phyloP scores from a whole-genome alignment of 2,113 vertebrate genomes.

The Dolichallabes microphthalmus region DNA sequence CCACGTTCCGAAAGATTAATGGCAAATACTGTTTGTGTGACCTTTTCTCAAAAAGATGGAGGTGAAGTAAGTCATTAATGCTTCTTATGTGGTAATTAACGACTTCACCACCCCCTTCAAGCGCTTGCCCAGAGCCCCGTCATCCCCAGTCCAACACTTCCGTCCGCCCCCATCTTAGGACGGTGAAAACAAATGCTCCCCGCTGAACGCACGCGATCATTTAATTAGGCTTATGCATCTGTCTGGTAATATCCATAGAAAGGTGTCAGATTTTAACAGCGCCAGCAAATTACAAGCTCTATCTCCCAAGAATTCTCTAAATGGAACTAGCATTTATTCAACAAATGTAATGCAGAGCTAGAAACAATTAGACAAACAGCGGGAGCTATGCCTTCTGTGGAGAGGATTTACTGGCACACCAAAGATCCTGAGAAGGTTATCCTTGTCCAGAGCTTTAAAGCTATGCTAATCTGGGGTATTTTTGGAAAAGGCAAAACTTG shows the following conservation, averaged over 20 bases:
- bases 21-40: constrained; percentile 90
- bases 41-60: constrained; percentile 93
- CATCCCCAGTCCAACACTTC: constrained; percentile 25
- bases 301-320: constrained; percentile 46
- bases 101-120: constrained; percentile 52
- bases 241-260: constrained; percentile 86
- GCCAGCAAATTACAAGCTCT: constrained; percentile 82
- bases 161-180: constrained; percentile 11
- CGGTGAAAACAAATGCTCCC: constrained; percentile 74
- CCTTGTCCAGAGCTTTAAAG: constrained; percentile 47
- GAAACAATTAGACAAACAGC: constrained; percentile 82
- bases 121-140: constrained; percentile 30
- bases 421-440: constrained; percentile 46
- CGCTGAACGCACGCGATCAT: constrained; percentile 88
- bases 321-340: constrained; percentile 36
- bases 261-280: constrained; percentile 90
- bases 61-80: constrained; percentile 94
- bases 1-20: constrained; percentile 93
- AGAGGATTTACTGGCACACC: constrained; percentile 45
- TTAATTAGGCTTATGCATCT: constrained; percentile 91
- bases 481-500: constrained; percentile 21
- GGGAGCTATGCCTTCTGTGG: constrained; percentile 8
- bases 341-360: constrained; percentile 10
- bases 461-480: constrained; percentile 47
- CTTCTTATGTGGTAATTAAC: constrained; percentile 97